Conservation (phyloP, 2,797 vertebrate species). For the Schizothorax lantsangensis region DNA sequence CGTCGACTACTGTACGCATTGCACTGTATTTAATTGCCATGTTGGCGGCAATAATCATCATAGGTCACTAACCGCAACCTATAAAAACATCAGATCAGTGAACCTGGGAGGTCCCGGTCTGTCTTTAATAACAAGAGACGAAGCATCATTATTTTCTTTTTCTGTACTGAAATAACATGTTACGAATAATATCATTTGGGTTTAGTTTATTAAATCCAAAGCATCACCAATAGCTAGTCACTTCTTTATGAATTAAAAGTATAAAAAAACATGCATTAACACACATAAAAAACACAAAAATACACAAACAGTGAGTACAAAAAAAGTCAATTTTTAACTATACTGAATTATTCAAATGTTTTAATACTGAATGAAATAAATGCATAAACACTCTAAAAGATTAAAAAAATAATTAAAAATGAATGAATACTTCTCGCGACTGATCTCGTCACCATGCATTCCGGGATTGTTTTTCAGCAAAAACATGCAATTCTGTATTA, state of each 20-base stretch:
- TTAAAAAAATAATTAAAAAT: neutral
- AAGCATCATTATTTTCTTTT: neutral
- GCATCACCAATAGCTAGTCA: neutral
- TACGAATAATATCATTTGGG: neutral
- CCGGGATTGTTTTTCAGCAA: neutral
- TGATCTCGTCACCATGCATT: neutral
- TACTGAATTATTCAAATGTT: neutral
- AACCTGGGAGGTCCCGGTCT: constrained; percentile 20
- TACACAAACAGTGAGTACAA: neutral
- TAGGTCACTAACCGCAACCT: constrained; percentile 31
- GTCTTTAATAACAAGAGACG: constrained; percentile 39
- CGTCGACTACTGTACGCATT: neutral
- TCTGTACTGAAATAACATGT: constrained; percentile 12
- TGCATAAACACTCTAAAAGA: neutral
- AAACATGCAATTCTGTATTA: neutral
- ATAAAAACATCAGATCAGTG: constrained; percentile 38
- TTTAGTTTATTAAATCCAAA: neutral
- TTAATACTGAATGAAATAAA: neutral
- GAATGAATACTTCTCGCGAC: neutral
- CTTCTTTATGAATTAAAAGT: neutral
- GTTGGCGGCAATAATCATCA: constrained; percentile 19
- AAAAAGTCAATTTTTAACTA: neutral
- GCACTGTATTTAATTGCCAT: constrained; percentile 31
- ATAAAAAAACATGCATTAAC: neutral
- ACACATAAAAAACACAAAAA: neutral